Evolutionary conservation across 1,140 invertebrate species (phyloP).

Genomic region (Vanessa tameamea): DNA sequence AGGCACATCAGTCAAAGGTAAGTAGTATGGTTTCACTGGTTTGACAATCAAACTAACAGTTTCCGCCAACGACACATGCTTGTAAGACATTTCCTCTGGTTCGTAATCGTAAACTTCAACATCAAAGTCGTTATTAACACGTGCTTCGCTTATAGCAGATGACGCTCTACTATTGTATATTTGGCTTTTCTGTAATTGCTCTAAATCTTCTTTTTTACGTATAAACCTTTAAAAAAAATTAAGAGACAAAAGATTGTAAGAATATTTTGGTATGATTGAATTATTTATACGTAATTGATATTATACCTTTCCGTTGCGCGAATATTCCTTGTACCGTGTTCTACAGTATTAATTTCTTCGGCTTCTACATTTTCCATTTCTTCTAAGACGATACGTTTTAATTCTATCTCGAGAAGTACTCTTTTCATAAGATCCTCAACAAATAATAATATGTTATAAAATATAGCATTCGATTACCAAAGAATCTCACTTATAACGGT

Average conservation of each 20-base stretch:
- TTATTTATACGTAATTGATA: background rate
- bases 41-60: conserved; percentile 45
- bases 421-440: conserved; percentile 36
- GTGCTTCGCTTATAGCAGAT: conserved; percentile 22
- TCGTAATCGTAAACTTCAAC: conserved; percentile 61
- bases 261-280: too few species aligned
- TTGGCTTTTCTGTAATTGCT: conserved; percentile 47
- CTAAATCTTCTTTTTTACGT: conserved; percentile 63
- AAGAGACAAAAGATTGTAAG: too few species aligned
- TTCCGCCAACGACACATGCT: conserved; percentile 39
- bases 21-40: conserved; percentile 54
- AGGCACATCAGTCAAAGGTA: conserved; percentile 63
- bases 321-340: conserved; percentile 36
- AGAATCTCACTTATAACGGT: background rate
- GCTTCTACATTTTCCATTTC: conserved; percentile 32
- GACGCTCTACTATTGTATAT: conserved; percentile 28
- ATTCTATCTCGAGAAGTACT: conserved; percentile 36
- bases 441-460: background rate
- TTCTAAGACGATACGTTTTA: conserved; percentile 24
- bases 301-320: conserved; percentile 50
- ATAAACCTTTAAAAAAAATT: conserved; percentile 48
- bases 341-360: conserved; percentile 24
- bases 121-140: conserved; percentile 62
- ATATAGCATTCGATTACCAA: background rate
- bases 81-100: conserved; percentile 48